These are phyloP conservation scores for Trichonephila clavipes DNA, from an alignment of 1,140 invertebrate genomes.

Conservation along the genomic window DNA sequence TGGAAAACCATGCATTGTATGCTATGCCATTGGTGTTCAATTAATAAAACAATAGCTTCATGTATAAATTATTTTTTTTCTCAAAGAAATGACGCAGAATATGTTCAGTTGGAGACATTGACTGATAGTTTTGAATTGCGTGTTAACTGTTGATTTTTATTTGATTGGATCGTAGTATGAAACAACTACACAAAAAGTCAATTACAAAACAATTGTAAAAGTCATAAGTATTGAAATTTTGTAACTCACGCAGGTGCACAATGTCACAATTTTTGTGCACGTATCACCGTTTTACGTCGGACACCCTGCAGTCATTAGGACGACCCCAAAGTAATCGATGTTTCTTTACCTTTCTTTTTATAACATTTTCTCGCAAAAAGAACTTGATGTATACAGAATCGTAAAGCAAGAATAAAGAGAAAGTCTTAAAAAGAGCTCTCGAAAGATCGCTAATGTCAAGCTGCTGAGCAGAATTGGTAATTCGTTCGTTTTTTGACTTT, in stretches of 20 bases:
- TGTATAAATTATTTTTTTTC: no score
- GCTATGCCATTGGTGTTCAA: no score
- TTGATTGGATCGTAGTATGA: no score
- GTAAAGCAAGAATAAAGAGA: slow-evolving; percentile 19
- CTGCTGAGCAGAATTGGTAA: slow-evolving; percentile 43
- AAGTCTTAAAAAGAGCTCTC: slow-evolving; percentile 23
- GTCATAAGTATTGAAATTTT: neutral
- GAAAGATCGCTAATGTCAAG: slow-evolving; percentile 50
- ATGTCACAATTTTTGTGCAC: neutral
- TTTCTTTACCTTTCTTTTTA: slow-evolving; percentile 13
- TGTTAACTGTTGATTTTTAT: no score
- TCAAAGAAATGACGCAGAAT: no score
- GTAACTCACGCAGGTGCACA: neutral
- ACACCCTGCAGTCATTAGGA: slow-evolving; percentile 4
- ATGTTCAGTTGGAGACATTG: no score
- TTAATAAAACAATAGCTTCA: no score
- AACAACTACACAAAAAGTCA: no score
- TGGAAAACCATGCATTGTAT: no score
- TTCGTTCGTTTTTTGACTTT: slow-evolving; percentile 48
- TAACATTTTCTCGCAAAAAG: slow-evolving; percentile 14
- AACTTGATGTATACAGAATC: slow-evolving; percentile 19
- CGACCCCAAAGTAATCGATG: slow-evolving; percentile 1
- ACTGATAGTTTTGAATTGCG: no score
- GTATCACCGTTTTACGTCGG: neutral
- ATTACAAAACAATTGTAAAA: no score